Percentiles rank a stretch among this genome's conserved stretches.
These are phyloP conservation scores for Hyaena hyaena DNA, from an alignment of 2,113 vertebrate species.

Conservation along the genomic window DNA sequence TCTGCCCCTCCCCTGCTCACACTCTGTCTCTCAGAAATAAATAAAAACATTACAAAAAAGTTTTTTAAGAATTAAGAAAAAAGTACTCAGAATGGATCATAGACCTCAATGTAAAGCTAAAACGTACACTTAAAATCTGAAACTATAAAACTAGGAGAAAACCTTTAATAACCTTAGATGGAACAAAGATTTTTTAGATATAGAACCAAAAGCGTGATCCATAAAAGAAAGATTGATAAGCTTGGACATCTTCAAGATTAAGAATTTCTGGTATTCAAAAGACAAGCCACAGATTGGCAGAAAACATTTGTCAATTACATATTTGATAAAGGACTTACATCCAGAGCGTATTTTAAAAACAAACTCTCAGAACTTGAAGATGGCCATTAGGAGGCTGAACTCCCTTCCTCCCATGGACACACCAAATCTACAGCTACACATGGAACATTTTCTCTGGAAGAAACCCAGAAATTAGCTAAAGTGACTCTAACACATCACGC, in stretches of 20 bases:
- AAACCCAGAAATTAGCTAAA: neutral
- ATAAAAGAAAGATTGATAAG: neutral
- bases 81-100: neutral
- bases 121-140: neutral
- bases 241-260: neutral
- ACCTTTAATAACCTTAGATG: neutral
- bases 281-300: neutral
- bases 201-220: neutral
- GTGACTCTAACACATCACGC: neutral
- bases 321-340: neutral
- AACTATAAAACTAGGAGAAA: neutral
- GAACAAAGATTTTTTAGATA: neutral
- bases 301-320: neutral
- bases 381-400: neutral
- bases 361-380: neutral
- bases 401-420: neutral
- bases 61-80: too few relatives aligned
- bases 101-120: conserved; percentile 25
- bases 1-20: too few relatives aligned
- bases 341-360: neutral
- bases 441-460: neutral
- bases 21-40: too few relatives aligned
- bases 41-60: too few relatives aligned
- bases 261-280: neutral
- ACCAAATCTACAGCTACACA: neutral